These are phyloP conservation scores for Apamea anceps DNA, from an alignment of 2,888 invertebrate species.

Conservation along the genomic window DNA sequence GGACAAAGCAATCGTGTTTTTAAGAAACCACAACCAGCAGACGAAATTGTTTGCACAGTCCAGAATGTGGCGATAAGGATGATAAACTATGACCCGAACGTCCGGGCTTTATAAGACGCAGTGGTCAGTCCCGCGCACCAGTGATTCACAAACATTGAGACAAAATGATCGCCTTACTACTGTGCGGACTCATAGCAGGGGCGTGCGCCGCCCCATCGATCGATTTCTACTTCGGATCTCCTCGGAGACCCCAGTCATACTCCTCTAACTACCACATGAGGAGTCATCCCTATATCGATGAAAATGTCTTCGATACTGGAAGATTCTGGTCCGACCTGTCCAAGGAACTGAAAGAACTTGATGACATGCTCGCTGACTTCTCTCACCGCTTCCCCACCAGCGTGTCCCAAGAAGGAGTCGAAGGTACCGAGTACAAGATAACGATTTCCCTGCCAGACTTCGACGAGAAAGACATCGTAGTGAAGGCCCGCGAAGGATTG, in stretches of 20 bases:
- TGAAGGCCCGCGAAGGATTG: slow-evolving; percentile 81
- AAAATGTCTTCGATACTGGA: slow-evolving; percentile 78
- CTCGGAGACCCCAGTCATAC: slow-evolving; percentile 29
- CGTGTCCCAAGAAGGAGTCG: slow-evolving; percentile 69
- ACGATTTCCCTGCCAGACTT: slow-evolving; percentile 76
- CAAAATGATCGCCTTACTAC: slow-evolving; percentile 74
- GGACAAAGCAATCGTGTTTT: slow-evolving; percentile 25
- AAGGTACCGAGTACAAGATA: slow-evolving; percentile 79
- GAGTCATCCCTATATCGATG: slow-evolving; percentile 63
- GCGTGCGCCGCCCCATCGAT: slow-evolving; percentile 78
- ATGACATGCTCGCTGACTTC: slow-evolving; percentile 75
- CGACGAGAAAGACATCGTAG: slow-evolving; percentile 81
- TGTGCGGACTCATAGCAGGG: slow-evolving; percentile 74
- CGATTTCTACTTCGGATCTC: slow-evolving; percentile 30
- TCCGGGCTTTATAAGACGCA: slow-evolving; percentile 69
- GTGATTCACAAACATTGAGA: slow-evolving; percentile 45
- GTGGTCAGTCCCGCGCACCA: slow-evolving; percentile 45
- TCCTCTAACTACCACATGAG: slow-evolving; percentile 52
- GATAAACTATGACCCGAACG: slow-evolving; percentile 78
- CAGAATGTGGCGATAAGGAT: slow-evolving; percentile 73
- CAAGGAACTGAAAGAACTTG: slow-evolving; percentile 75
- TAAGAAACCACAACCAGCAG: slow-evolving; percentile 57
- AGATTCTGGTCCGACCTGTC: slow-evolving; percentile 79
- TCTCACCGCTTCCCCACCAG: slow-evolving; percentile 73
- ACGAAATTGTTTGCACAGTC: slow-evolving; percentile 66